Percentiles rank a stretch among this genome's conserved stretches.
phyloP scores from a whole-genome alignment of 2,113 vertebrate species.

The Cephalopholis sonnerati region DNA sequence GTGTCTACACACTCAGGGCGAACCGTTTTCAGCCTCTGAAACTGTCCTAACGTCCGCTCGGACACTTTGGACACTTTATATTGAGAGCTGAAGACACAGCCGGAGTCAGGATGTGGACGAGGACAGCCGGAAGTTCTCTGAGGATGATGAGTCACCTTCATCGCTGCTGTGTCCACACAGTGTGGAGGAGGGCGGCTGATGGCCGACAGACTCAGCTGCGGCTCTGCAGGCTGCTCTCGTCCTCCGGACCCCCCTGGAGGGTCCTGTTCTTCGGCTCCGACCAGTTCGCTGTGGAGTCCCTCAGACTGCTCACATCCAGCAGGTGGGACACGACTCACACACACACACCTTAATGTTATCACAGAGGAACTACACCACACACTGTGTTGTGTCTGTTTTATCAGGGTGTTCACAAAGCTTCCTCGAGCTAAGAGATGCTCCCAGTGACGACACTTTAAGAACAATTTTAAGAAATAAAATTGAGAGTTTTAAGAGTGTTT shows the following conservation, averaged over 20 bases:
- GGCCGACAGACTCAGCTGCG: neutral
- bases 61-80: neutral
- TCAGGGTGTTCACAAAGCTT: no score
- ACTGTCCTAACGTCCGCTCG: fast-evolving
- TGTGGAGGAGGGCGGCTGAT: fast-evolving
- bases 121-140: neutral
- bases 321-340: conserved; percentile 77
- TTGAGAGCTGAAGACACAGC: neutral
- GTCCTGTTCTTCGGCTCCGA: conserved; percentile 94
- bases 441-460: no score
- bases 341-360: no score
- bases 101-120: conserved; percentile 37
- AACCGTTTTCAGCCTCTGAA: fast-evolving
- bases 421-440: no score
- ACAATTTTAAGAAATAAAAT: no score
- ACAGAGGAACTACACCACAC: no score
- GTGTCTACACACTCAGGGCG: neutral
- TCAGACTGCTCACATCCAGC: conserved; percentile 84
- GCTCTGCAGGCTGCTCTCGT: neutral
- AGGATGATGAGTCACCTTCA: neutral
- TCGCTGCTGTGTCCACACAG: neutral
- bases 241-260: conserved; percentile 87
- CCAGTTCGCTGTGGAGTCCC: conserved; percentile 87
- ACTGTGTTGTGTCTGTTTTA: no score
- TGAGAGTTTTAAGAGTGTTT: no score